phyloP scores from a whole-genome alignment of 2,888 invertebrate species.

The Papilio gigon region DNA sequence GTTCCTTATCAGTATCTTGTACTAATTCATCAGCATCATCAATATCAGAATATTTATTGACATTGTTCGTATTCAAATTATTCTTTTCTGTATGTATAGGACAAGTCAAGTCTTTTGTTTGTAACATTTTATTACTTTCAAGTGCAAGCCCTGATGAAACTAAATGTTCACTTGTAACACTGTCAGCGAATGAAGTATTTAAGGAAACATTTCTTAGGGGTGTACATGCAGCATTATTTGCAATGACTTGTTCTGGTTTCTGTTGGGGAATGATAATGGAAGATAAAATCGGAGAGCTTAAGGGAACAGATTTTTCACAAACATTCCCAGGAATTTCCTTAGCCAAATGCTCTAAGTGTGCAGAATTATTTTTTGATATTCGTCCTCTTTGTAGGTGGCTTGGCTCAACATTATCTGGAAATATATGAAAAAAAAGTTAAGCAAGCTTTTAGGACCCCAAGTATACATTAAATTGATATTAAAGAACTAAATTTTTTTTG shows the following conservation, averaged over 20 bases:
- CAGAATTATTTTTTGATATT: not conserved
- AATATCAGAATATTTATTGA: not conserved
- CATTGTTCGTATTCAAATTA: not conserved
- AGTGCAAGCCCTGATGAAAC: not conserved
- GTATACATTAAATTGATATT: not conserved
- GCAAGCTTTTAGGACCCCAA: not conserved
- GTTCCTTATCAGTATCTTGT: not conserved
- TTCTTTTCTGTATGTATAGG: not conserved
- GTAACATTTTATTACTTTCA: constrained; percentile 1
- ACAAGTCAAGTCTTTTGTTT: not conserved
- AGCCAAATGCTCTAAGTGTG: constrained; percentile 42
- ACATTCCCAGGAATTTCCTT: constrained; percentile 72
- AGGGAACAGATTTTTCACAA: constrained; percentile 70
- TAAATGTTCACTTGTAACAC: not conserved
- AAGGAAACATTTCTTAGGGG: constrained; percentile 45
- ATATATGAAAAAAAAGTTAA: not conserved
- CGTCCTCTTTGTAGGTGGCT: not conserved
- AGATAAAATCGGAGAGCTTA: constrained; percentile 70
- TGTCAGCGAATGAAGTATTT: not conserved
- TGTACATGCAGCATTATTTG: constrained; percentile 43
- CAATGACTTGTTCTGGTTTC: constrained; percentile 30
- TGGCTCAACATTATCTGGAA: not conserved
- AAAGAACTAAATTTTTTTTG: not conserved
- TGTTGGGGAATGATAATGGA: constrained; percentile 48
- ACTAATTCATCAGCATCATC: not conserved